These are phyloP conservation scores for Pica pica DNA, from an alignment of 2,113 vertebrate genomes.

Conservation along the genomic window DNA sequence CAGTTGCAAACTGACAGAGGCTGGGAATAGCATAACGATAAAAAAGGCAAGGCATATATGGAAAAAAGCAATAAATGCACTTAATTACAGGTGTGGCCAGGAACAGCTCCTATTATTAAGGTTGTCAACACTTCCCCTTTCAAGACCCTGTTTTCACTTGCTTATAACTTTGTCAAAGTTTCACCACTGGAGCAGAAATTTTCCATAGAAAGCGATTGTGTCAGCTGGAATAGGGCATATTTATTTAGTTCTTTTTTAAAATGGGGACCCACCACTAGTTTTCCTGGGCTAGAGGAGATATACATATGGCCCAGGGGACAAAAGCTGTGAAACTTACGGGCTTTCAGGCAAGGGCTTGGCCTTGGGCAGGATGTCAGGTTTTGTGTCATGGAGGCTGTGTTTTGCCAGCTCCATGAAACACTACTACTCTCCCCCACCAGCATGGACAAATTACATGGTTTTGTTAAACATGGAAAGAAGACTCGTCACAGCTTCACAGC, in stretches of 20 bases:
- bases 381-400: background rate
- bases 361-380: background rate
- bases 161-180: background rate
- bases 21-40: background rate
- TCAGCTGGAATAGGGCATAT: background rate
- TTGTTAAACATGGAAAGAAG: background rate
- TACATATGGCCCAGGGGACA: background rate
- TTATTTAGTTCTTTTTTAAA: background rate
- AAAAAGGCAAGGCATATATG: background rate
- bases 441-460: background rate
- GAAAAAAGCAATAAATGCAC: conserved; percentile 16
- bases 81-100: conserved; percentile 41
- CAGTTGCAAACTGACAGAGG: background rate
- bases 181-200: background rate
- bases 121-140: background rate
- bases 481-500: background rate
- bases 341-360: background rate
- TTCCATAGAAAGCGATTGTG: background rate
- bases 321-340: background rate
- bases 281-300: background rate
- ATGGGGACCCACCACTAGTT: background rate
- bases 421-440: background rate
- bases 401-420: background rate
- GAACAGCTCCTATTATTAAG: conserved; percentile 28
- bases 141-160: conserved; percentile 31